Conservation (phyloP, 1,140 invertebrate species). For the Drusus annulatus region DNA sequence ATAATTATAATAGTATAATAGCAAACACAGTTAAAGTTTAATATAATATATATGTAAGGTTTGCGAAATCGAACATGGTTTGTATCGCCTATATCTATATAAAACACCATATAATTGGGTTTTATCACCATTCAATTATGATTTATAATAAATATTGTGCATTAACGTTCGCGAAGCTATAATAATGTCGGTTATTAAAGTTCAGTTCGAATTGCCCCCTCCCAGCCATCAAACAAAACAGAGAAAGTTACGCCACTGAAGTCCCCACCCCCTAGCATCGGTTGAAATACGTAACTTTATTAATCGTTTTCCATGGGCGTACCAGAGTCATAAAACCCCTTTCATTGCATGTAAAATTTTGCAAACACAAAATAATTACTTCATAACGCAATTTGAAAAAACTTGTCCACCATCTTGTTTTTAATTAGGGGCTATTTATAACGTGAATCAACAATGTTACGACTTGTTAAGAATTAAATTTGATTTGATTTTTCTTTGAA, state of each 20-base stretch:
- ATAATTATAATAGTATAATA: too few relatives aligned
- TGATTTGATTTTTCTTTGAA: too few relatives aligned
- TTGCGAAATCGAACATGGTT: too few relatives aligned
- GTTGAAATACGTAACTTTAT: constrained; percentile 8
- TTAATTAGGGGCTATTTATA: too few relatives aligned
- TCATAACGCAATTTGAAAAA: constrained; percentile 3
- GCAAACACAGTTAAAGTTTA: too few relatives aligned
- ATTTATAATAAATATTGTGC: background rate
- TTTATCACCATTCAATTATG: too few relatives aligned
- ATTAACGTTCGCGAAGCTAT: constrained; percentile 3
- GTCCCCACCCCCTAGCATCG: background rate
- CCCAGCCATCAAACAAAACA: background rate
- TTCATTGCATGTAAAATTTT: background rate
- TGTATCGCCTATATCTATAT: too few relatives aligned
- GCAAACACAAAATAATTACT: background rate
- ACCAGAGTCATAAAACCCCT: constrained; percentile 8
- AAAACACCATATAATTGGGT: too few relatives aligned
- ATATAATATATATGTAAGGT: too few relatives aligned
- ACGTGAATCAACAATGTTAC: too few relatives aligned
- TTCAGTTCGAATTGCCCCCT: background rate
- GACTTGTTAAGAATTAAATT: too few relatives aligned
- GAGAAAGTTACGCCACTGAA: constrained; percentile 7
- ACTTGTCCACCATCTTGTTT: background rate
- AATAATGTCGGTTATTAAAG: constrained; percentile 12
- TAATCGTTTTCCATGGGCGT: constrained; percentile 5